Base-by-base conservation (phyloP, 1,140 invertebrate genomes). In the Oryzaephilus surinamensis region DNA sequence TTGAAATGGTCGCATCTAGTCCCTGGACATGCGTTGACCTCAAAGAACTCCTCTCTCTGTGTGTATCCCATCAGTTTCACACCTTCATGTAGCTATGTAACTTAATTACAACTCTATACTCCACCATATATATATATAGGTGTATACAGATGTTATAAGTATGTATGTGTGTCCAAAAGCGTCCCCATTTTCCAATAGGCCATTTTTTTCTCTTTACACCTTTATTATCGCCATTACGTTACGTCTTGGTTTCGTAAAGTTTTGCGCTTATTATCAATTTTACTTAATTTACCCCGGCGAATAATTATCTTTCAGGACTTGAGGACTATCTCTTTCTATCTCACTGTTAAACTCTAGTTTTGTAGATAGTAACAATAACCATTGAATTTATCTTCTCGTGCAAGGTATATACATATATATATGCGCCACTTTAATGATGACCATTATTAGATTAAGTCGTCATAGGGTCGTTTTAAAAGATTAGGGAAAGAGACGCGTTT, bases 341-440 rank as follows among this genome's bases (percentile, higher is more conserved):
- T n/a, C n/a, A n/a, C n/a, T n/a, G n/a, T n/a, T n/a, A n/a, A n/a
- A n/a, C n/a, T n/a, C n/a, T n/a, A n/a, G n/a, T n/a, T n/a, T n/a
- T 45, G 41, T 47, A 45, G 35, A 46, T 41, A 36, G 46, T 56
- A 54, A 54, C 51, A 54, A 56, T 56, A 56, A 56, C 54, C 54
- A 43, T 56, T 41, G 49, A 51, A 55, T 53, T 51, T 51, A 55
- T 55, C 52, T 50, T 30, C 39, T 41, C 48, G 41, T 52, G n/a
- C n/a, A n/a, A n/a, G n/a, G n/a, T n/a, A n/a, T n/a, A n/a, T n/a
- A n/a, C n/a, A n/a, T n/a, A n/a, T n/a, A n/a, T n/a, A n/a, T n/a
- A n/a, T n/a, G n/a, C 41, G 46, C 52, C 40, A 48, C 53, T 56
- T 56, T 56, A 53, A 56, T 53, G 50, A 56, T 56, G 51, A 56